Base-by-base conservation (phyloP, 2,888 invertebrate species). In the Leptinotarsa haldemani region DNA sequence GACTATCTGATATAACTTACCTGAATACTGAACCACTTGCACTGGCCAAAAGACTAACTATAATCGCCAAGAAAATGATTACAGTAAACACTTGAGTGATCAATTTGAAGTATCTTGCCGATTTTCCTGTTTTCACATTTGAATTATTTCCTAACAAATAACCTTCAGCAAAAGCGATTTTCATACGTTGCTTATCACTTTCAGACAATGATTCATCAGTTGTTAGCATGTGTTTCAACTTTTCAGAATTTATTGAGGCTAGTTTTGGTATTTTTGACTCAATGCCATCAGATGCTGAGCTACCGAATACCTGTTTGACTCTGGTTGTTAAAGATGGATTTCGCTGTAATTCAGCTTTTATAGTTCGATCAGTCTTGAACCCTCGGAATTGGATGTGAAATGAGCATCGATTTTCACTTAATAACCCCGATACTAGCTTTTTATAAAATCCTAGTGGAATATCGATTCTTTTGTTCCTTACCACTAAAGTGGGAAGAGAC, bases 111-210 rank as follows among this genome's bases (percentile, higher is more conserved):
- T 92, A 91, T 84, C 90, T 90, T 82, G 90, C 88, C 46, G 90
- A 88, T 84, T 89, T 90, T 40, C 90, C 88, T 53, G 86, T 83
- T 76, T 88, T 88, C 47, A 87, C 85, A 72, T 84, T 79, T n/a
- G 85, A 82, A 75, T 82, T 89, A 74, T 89, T 88, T 80, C 95
- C 96, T 69, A 95, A 93, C 74, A 95, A 85, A 85, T 96, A 97
- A 0, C 97, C 97, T 87, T 97, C 97, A 50, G 96, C 96, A 88
- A 97, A 97, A 0, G 97, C 97, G 73, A 96, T 90, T 89, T 96
- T 96, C 72, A 96, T 90, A 83, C 92, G 91, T 80, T 93, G 93
- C 79, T 93, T 92, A 86, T 95, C 93, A 79, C 88, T 83, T 82
- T 85, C 87, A 52, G 83, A 82, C 30, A 87, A 79, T 30, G 88